Percentiles rank a stretch among this genome's conserved stretches.
Evolutionary conservation across 1,140 invertebrate genomes (phyloP).

Genomic region (Drosophila paulistorum): DNA sequence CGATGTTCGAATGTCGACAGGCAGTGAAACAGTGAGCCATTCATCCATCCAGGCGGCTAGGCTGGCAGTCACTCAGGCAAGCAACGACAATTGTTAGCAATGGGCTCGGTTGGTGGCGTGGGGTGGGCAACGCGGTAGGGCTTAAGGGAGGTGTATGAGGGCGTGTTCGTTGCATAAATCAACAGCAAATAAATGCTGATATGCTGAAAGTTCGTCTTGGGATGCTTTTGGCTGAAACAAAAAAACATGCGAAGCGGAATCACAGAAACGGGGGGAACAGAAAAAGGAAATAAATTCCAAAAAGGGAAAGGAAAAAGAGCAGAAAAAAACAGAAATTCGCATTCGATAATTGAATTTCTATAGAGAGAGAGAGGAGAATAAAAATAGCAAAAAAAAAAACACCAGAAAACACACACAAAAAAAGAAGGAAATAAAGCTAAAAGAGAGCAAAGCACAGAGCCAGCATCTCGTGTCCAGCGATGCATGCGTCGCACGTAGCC

Average conservation of each 20-base stretch:
- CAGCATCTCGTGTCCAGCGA: constrained; percentile 71
- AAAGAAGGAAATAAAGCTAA: constrained; percentile 19
- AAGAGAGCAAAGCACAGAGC: constrained; percentile 31
- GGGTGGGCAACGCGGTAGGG: too few species aligned
- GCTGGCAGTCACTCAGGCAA: background rate
- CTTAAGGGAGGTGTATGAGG: background rate
- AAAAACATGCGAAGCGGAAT: constrained; percentile 73
- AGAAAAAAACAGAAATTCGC: constrained; percentile 75
- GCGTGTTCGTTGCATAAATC: constrained; percentile 71
- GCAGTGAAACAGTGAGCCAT: background rate
- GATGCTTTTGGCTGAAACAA: constrained; percentile 75
- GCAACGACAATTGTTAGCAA: constrained; percentile 45
- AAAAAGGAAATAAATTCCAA: constrained; percentile 34
- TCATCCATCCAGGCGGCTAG: background rate
- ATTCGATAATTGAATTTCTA: constrained; percentile 82
- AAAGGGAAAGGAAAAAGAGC: constrained; percentile 57
- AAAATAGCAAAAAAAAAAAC: constrained; percentile 37
- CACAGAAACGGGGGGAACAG: constrained; percentile 38
- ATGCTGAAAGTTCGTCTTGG: constrained; percentile 77
- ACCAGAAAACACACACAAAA: constrained; percentile 30
- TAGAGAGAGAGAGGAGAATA: constrained; percentile 59
- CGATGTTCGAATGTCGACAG: constrained; percentile 31
- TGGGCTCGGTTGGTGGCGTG: constrained; percentile 18
- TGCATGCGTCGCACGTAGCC: constrained; percentile 78
- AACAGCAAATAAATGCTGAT: constrained; percentile 83